Evolutionary conservation across 2,888 invertebrate genomes (phyloP), one percentile per base, ranked within the genome.

Genomic region (Podabrus alpinus): DNA sequence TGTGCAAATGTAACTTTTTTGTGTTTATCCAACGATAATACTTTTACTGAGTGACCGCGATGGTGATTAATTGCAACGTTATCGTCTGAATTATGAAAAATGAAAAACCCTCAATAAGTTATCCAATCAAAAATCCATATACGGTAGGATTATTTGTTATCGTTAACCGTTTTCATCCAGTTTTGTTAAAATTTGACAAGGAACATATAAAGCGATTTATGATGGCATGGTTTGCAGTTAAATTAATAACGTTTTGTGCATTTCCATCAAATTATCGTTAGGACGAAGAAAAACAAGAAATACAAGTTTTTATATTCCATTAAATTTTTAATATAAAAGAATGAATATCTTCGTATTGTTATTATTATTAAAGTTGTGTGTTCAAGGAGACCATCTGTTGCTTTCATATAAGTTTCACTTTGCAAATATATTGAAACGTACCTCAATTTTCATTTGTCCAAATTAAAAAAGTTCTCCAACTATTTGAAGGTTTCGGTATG

Each of bases 71-170:
- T 45, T 45, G 45, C 45, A 45, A n/a, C n/a, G 45, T 45, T 45
- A 45, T 45, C 45, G n/a, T 45, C 7, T 45, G 45, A 45, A n/a
- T 45, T 45, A 45, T 45, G 45, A 45, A 45, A 45, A 45, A 45
- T 45, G 45, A 59, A 71, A 60, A 21, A 19, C 66, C 66, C 17
- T 25, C 24, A 15, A 19, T 29, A 61, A 71, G 59, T 71, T 71
- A 71, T 71, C 59, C 66, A 71, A 60, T 71, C 60, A 71, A 72
- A 72, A 68, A 68, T 68, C 68, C 67, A 68, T 68, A 68, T 64
- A 68, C 67, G 64, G 21, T 24, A 62, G 68, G 15, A 25, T 68
- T 61, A 68, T 68, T 72, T 72, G 66, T 72, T 59, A 68, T 68
- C 68, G 45, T 67, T 68, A 64, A 62, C 68, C 21, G 68, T 72